Evolutionary conservation across 2,888 invertebrate genomes (phyloP).

Genomic region (Pelosia muscerda): DNA sequence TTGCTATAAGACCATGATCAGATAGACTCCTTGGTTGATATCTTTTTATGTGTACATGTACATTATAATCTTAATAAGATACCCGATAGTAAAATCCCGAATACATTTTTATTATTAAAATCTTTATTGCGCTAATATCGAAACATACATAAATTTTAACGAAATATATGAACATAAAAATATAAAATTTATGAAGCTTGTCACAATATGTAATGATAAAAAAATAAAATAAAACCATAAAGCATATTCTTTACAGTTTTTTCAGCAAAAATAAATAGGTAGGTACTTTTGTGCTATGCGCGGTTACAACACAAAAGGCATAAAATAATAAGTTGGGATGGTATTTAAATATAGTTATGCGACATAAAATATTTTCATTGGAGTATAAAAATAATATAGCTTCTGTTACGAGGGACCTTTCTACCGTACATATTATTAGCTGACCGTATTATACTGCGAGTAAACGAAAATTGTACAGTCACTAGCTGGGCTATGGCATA

Average conservation of each 20-base stretch:
- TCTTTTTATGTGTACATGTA: too few species aligned
- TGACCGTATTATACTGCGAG: background rate
- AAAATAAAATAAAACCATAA: constrained; percentile 11
- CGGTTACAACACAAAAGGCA: constrained; percentile 7
- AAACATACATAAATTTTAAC: constrained; percentile 4
- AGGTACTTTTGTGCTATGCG: constrained; percentile 1
- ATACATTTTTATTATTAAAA: background rate
- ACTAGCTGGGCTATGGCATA: background rate
- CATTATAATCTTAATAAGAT: background rate
- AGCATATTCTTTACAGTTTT: constrained; percentile 18
- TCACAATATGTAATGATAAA: background rate
- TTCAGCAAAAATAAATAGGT: constrained; percentile 15
- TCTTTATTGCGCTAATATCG: background rate
- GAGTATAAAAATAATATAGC: constrained; percentile 43
- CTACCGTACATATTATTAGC: constrained; percentile 9
- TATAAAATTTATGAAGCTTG: background rate
- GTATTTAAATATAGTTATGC: constrained; percentile 22
- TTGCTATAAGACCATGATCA: background rate
- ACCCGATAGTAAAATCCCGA: background rate
- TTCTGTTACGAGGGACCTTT: constrained; percentile 19
- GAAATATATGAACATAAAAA: background rate
- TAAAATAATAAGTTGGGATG: constrained; percentile 15
- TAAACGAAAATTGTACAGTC: background rate
- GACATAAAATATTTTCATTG: constrained; percentile 48
- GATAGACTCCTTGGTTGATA: background rate